These are phyloP conservation scores for Bubo blakistoni DNA, from an alignment of 2,113 vertebrate species.

Conservation along the genomic window DNA sequence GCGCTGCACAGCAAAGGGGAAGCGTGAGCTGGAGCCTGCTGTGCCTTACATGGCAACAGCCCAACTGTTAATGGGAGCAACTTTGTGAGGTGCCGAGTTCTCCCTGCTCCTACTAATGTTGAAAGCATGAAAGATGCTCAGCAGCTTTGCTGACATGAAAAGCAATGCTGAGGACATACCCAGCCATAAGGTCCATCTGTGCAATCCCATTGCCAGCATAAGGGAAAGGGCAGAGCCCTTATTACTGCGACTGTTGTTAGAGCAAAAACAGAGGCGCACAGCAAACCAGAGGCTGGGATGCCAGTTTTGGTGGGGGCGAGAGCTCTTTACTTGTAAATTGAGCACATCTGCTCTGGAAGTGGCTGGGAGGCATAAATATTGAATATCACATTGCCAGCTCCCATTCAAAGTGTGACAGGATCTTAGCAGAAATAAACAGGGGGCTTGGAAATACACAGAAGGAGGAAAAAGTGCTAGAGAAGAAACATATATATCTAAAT, in stretches of 20 bases:
- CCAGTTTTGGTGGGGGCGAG: background rate
- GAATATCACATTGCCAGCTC: background rate
- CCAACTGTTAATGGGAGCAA: background rate
- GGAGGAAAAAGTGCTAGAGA: background rate
- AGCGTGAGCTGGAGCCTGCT: background rate
- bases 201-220: fast-evolving
- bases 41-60: background rate
- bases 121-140: background rate
- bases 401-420: background rate
- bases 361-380: background rate
- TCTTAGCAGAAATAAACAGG: background rate
- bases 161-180: fast-evolving
- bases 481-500: background rate
- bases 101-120: background rate
- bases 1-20: background rate
- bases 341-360: constrained; percentile 7
- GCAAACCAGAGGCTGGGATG: background rate
- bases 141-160: background rate
- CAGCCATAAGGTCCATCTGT: background rate
- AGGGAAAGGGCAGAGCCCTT: background rate
- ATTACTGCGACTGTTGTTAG: background rate
- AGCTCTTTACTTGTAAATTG: background rate
- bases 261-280: background rate
- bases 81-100: background rate
- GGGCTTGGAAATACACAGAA: background rate